These are phyloP conservation scores for Eubucco bourcierii DNA, from an alignment of 2,113 vertebrate genomes.

Conservation along the genomic window DNA sequence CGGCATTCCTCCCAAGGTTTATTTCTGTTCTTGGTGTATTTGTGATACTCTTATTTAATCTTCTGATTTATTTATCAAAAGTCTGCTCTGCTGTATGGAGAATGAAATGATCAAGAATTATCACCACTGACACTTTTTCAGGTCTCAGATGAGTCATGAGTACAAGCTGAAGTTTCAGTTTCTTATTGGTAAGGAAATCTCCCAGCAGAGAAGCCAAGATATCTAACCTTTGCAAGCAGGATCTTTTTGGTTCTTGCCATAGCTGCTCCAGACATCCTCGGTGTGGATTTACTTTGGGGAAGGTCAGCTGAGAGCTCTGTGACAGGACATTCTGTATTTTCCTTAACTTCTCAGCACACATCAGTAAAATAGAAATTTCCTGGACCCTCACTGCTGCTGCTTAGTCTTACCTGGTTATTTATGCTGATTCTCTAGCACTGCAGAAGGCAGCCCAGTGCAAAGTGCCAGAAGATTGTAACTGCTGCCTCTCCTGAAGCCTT, in stretches of 20 bases:
- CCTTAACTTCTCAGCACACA: not conserved
- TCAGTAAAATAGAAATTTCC: not conserved
- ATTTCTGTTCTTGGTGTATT: not conserved
- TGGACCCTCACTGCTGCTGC: not conserved
- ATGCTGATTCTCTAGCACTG: not conserved
- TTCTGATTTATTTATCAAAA: not conserved
- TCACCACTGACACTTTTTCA: not conserved
- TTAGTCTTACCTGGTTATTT: not conserved
- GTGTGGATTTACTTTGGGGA: not conserved
- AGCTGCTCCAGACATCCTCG: not conserved
- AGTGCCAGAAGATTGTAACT: not conserved
- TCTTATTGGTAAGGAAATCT: not conserved
- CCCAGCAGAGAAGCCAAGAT: not conserved
- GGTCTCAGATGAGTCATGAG: not conserved
- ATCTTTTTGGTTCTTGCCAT: not conserved
- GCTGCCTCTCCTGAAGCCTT: not conserved
- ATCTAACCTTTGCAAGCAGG: not conserved
- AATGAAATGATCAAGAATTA: not conserved
- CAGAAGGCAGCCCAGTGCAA: accelerated
- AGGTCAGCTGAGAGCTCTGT: not conserved
- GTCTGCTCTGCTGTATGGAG: not conserved
- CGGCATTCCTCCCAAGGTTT: not conserved
- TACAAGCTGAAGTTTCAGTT: not conserved
- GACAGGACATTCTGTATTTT: not conserved
- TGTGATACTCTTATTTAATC: not conserved